Percentiles rank a stretch among this genome's conserved stretches.
These are phyloP conservation scores for Melieria crassipennis DNA, from an alignment of 2,888 invertebrate species.

Conservation along the genomic window DNA sequence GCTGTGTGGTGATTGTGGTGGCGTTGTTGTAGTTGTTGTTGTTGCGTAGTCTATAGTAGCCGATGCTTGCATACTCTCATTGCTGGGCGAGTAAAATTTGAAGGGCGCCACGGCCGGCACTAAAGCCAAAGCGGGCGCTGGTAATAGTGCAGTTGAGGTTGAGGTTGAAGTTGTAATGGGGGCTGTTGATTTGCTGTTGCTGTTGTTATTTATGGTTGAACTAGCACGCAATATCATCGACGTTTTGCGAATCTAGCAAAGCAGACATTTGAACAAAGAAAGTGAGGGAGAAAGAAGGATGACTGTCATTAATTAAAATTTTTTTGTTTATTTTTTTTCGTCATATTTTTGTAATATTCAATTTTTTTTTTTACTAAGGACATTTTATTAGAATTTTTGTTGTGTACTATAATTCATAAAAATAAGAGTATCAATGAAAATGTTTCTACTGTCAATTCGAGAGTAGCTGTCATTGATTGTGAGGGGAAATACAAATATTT, in stretches of 20 bases:
- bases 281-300: neutral
- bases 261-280: conserved; percentile 3
- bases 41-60: neutral
- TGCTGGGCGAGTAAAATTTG: conserved; percentile 14
- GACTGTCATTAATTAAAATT: conserved; percentile 1
- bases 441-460: no score
- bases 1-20: conserved; percentile 43
- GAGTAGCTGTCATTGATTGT: no score
- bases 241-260: conserved; percentile 48
- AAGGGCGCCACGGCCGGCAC: conserved; percentile 7
- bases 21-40: conserved; percentile 28
- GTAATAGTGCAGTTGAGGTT: conserved; percentile 23
- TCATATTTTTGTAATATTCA: neutral
- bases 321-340: conserved; percentile 1
- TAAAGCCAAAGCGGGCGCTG: conserved; percentile 2
- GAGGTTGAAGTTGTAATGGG: conserved; percentile 29
- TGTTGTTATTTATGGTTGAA: conserved; percentile 16
- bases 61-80: neutral
- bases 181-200: conserved; percentile 25
- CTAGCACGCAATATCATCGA: conserved; percentile 49
- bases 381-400: no score
- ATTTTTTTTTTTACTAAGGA: no score
- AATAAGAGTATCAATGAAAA: no score
- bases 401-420: no score
- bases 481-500: no score